Evolutionary conservation across 1,140 invertebrate species (phyloP).

Genomic region (Episyrphus balteatus): DNA sequence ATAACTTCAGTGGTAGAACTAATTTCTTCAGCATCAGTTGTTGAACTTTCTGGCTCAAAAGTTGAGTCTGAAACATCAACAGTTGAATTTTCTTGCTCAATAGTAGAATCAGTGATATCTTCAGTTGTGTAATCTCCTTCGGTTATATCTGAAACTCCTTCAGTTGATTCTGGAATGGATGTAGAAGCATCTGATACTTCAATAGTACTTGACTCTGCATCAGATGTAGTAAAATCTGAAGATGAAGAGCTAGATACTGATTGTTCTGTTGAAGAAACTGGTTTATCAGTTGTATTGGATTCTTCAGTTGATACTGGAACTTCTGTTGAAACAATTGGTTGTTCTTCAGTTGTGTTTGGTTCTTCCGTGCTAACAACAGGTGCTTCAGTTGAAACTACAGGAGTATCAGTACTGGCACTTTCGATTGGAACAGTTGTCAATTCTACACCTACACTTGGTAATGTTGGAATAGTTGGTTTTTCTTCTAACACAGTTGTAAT

Average conservation of each 20-base stretch:
- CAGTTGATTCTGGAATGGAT: too few species aligned
- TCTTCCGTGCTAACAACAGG: neutral
- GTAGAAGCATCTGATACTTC: too few species aligned
- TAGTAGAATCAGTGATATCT: too few species aligned
- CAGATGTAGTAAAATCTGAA: too few species aligned
- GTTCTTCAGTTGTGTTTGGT: neutral
- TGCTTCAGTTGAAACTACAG: neutral
- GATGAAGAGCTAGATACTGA: too few species aligned
- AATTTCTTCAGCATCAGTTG: too few species aligned
- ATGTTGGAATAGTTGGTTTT: neutral
- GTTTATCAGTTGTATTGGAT: neutral
- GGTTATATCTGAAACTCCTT: too few species aligned
- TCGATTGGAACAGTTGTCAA: slow-evolving; percentile 1
- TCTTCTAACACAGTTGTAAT: too few species aligned
- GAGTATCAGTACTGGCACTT: neutral
- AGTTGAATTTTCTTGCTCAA: too few species aligned
- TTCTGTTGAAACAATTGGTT: neutral
- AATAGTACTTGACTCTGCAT: too few species aligned
- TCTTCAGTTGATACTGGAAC: slow-evolving; percentile 1
- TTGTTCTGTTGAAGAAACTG: neutral
- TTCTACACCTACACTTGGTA: neutral
- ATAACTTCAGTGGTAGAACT: too few species aligned
- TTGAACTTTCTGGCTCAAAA: neutral
- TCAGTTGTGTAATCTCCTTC: too few species aligned
- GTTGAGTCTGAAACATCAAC: neutral